phyloP scores from a whole-genome alignment of 2,888 invertebrate genomes.

The Lycocerus yunnanus region DNA sequence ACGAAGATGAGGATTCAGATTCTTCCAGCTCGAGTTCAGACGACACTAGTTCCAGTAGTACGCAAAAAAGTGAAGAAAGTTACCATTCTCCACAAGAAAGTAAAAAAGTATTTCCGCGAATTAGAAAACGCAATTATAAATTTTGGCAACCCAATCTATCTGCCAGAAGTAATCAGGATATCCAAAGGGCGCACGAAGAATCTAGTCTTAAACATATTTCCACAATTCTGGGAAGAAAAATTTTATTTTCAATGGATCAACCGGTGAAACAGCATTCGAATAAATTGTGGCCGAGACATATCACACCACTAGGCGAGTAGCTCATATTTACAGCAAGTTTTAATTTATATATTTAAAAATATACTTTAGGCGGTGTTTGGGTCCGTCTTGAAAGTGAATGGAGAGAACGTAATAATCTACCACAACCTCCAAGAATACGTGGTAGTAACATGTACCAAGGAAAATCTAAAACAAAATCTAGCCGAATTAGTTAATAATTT shows the following conservation, averaged over 20 bases:
- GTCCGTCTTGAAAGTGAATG: conserved; percentile 77
- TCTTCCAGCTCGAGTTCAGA: conserved; percentile 17
- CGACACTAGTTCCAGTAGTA: conserved; percentile 26
- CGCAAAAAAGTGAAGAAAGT: conserved; percentile 47
- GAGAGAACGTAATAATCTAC: conserved; percentile 59
- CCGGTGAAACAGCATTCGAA: conserved; percentile 28
- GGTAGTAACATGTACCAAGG: conserved; percentile 1
- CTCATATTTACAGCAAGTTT: neutral
- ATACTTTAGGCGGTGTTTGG: conserved; percentile 70
- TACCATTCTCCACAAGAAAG: conserved; percentile 8
- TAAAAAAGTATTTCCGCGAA: conserved; percentile 36
- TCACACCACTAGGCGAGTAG: conserved; percentile 46
- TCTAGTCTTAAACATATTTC: conserved; percentile 72
- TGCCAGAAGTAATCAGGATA: conserved; percentile 85
- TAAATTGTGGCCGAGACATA: conserved; percentile 51
- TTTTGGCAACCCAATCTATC: conserved; percentile 78
- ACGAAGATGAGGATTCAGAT: conserved; percentile 18
- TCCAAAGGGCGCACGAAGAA: conserved; percentile 84
- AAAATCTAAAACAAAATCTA: conserved; percentile 7
- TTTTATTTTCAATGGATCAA: conserved; percentile 24
- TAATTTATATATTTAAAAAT: neutral
- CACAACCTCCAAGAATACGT: conserved; percentile 5
- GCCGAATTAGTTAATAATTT: neutral
- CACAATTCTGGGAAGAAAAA: conserved; percentile 61
- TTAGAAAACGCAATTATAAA: conserved; percentile 56